Percentiles rank a stretch among this genome's conserved stretches.
phyloP scores from a whole-genome alignment of 2,888 invertebrate genomes.

The Chrysina gloriosa region DNA sequence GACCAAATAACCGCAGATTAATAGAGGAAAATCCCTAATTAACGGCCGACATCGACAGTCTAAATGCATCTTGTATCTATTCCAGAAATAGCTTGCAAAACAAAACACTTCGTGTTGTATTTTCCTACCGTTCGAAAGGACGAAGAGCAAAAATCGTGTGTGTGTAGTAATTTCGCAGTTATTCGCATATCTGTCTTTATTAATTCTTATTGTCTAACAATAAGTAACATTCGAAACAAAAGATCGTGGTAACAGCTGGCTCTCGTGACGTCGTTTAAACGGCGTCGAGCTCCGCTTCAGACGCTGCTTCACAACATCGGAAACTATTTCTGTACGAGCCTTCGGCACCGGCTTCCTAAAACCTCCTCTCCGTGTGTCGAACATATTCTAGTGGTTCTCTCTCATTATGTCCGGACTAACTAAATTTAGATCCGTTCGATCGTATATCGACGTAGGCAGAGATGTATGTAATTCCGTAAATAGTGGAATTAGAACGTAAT shows the following conservation, averaged over 20 bases:
- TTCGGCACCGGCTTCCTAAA: constrained; percentile 26
- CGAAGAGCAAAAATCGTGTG: not conserved
- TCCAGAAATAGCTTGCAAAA: not conserved
- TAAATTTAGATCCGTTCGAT: constrained; percentile 31
- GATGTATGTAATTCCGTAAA: constrained; percentile 18
- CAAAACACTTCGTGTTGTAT: not conserved
- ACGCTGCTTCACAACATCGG: constrained; percentile 28
- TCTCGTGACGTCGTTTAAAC: constrained; percentile 18
- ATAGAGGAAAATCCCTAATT: not conserved
- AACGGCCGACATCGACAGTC: not conserved
- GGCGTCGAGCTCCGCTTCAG: constrained; percentile 13
- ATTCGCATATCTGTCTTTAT: not conserved
- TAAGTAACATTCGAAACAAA: constrained; percentile 18
- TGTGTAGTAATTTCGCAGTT: not conserved
- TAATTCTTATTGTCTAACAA: constrained; percentile 3
- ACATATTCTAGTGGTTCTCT: constrained; percentile 26
- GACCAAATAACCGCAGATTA: not conserved
- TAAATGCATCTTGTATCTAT: not conserved
- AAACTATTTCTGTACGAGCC: constrained; percentile 33
- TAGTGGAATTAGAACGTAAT: constrained; percentile 23
- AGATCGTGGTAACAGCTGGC: constrained; percentile 27
- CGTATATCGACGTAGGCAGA: constrained; percentile 23
- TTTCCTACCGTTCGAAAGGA: not conserved
- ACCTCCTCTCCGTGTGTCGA: constrained; percentile 11
- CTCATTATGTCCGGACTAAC: constrained; percentile 21